Base-by-base conservation (phyloP, 1,140 invertebrate genomes). In the Neuroterus valhalla region DNA sequence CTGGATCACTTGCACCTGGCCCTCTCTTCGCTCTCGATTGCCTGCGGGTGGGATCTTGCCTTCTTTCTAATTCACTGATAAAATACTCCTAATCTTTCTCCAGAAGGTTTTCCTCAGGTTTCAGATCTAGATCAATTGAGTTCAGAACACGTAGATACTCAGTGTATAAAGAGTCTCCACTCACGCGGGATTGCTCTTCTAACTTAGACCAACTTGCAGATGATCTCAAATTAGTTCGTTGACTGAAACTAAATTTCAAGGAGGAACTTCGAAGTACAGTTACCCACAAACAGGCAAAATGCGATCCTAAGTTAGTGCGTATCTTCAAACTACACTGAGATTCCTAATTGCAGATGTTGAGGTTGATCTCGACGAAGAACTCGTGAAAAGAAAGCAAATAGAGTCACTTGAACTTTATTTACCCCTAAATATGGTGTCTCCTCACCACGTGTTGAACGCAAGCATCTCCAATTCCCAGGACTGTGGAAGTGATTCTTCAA, bases 31-130 rank as follows among this genome's bases (percentile, higher is more conserved):
- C 44, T 69, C 77, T 31, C 73, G 78, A 72, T 81, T 79, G 23
- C 82, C 72, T 85, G 74, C 82, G 85, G 84, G 80, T 74, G 84
- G 82, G 88, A 89, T 89, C 69, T 88, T 88, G 88, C 82, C 71
- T 83, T 76, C 55, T 52, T 80, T 21, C 26, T 3, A 55, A 55
- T 21, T 21, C 17, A 12, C 38, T 6, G 17, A 43, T 68, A 19
- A 52, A 52, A 3, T 68, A 26, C 15, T 31, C n/a, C 8, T 17
- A 38, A 26, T 45, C 68, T 38, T 12, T 23, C 43, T 45, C 21
- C 8, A 10, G 12, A 42, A 6, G 8, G 17, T 26, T 68, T 19
- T 26, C 12, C 17, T 19, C 6, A 1, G 43, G 12, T 44, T 15
- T 6, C 46, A 4, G 43, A 42, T 8, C 14, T 14, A 4, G 26